Evolutionary conservation across 1,140 invertebrate species (phyloP).

Genomic region (Hesperophylax magnus): DNA sequence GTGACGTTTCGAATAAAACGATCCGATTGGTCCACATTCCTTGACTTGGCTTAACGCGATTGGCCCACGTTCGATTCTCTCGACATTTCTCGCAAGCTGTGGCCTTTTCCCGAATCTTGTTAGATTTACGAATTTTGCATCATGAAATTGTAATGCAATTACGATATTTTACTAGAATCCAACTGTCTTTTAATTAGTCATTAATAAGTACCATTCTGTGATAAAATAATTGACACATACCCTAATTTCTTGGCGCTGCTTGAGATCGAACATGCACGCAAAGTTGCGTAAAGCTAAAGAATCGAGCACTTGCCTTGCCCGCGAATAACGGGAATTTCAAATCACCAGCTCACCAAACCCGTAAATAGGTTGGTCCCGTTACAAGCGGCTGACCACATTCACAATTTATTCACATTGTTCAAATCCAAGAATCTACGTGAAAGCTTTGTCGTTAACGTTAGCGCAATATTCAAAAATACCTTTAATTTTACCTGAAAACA

Average conservation of each 20-base stretch:
- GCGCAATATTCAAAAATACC: too few relatives aligned
- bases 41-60: slow-evolving; percentile 68
- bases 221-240: too few relatives aligned
- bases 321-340: slow-evolving; percentile 48
- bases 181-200: neutral
- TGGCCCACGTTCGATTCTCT: slow-evolving; percentile 70
- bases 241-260: too few relatives aligned
- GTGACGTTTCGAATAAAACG: slow-evolving; percentile 47
- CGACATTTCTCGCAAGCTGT: slow-evolving; percentile 44
- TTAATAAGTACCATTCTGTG: neutral
- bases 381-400: neutral
- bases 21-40: slow-evolving; percentile 60
- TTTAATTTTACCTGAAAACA: too few relatives aligned
- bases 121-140: neutral
- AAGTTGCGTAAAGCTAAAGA: too few relatives aligned
- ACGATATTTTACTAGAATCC: neutral
- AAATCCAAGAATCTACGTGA: too few relatives aligned
- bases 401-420: too few relatives aligned
- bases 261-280: too few relatives aligned
- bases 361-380: slow-evolving; percentile 13
- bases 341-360: slow-evolving; percentile 2
- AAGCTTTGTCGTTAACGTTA: too few relatives aligned
- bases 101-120: neutral
- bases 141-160: neutral
- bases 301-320: neutral